Conservation (phyloP, 2,797 vertebrate species). For the Anguilla anguilla region DNA sequence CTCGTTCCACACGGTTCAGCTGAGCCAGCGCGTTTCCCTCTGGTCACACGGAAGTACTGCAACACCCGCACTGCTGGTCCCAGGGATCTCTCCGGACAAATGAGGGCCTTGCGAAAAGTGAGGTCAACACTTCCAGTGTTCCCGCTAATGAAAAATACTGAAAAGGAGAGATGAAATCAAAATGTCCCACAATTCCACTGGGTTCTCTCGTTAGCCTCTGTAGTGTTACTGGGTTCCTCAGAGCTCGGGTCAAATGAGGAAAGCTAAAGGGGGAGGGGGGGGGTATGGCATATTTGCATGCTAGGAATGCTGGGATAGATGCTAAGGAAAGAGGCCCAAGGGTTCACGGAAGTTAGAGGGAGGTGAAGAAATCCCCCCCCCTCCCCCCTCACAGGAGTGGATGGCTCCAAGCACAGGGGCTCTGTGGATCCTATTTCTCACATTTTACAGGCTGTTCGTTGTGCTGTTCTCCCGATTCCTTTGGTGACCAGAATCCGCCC, state of each 20-base stretch:
- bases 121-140: constrained; percentile 17
- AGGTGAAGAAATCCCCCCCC: background rate
- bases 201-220: constrained; percentile 10
- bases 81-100: constrained; percentile 24
- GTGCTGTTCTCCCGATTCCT: constrained; percentile 24
- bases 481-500: constrained; percentile 28
- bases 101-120: constrained; percentile 13
- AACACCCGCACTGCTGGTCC: constrained; percentile 33
- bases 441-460: background rate
- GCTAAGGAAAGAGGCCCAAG: background rate
- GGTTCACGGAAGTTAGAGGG: background rate
- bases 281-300: background rate
- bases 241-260: constrained; percentile 16
- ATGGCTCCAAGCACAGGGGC: constrained; percentile 7
- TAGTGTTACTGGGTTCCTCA: constrained; percentile 19
- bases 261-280: background rate
- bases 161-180: constrained; percentile 15
- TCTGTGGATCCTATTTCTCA: constrained; percentile 8
- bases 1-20: constrained; percentile 30
- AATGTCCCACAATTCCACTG: constrained; percentile 26
- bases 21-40: constrained; percentile 17
- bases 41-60: constrained; percentile 45
- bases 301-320: background rate
- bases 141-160: constrained; percentile 13
- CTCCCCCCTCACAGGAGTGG: background rate